Percentiles rank a stretch among this genome's conserved stretches.
phyloP scores from a whole-genome alignment of 2,113 vertebrate species.

The Charadrius vociferus region DNA sequence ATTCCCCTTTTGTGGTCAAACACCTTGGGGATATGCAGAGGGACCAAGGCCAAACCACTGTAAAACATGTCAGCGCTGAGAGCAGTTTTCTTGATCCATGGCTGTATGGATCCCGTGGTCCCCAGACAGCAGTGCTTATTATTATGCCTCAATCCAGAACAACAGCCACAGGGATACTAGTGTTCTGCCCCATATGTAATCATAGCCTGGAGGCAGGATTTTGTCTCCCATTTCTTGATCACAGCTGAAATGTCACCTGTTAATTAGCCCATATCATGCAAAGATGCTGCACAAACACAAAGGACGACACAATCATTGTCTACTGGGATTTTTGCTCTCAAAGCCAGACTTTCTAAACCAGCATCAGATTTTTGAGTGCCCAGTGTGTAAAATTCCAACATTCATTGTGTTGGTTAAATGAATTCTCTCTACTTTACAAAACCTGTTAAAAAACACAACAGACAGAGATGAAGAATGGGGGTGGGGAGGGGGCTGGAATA shows the following conservation, averaged over 20 bases:
- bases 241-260: constrained; percentile 40
- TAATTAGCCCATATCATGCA: constrained; percentile 44
- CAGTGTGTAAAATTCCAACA: neutral
- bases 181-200: constrained; percentile 2
- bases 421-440: neutral
- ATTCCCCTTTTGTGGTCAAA: neutral
- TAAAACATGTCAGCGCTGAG: neutral
- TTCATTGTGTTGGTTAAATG: neutral
- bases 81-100: neutral
- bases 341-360: neutral
- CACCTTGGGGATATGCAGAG: neutral
- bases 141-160: neutral
- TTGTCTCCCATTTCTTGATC: constrained; percentile 45
- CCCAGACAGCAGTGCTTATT: neutral
- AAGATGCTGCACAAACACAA: constrained; percentile 35
- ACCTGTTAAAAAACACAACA: neutral
- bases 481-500: neutral
- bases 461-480: neutral
- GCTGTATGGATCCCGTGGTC: neutral
- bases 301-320: neutral
- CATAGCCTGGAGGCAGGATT: constrained; percentile 6
- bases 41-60: neutral
- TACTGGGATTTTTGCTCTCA: constrained; percentile 6
- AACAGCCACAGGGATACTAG: neutral
- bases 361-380: neutral